A percentile compares a stretch with the other conserved stretches of the same genome.
Conservation (phyloP, 1,140 invertebrate species). For the Acromyrmex echinatior region DNA sequence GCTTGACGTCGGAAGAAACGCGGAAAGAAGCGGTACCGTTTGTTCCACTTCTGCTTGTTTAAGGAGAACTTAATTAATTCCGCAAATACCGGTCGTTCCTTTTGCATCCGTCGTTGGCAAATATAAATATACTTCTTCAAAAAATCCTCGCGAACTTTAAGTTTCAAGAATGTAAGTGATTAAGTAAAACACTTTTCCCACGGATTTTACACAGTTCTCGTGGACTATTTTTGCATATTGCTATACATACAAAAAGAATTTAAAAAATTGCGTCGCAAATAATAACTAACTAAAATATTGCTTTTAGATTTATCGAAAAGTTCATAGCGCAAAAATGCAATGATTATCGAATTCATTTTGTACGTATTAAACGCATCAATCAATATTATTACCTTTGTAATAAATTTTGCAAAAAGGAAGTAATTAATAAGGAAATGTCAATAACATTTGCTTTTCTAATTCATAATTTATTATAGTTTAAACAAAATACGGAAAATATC, state of each 20-base stretch:
- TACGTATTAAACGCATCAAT: conserved; percentile 16
- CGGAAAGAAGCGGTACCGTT: conserved; percentile 22
- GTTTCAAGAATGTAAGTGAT: neutral
- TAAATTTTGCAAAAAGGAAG: neutral
- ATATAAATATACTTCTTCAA: conserved; percentile 3
- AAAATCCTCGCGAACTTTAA: conserved; percentile 10
- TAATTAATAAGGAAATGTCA: conserved; percentile 26
- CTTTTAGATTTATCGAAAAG: conserved; percentile 31
- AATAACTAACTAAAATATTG: neutral
- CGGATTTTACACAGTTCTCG: neutral
- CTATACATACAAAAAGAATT: neutral
- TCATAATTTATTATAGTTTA: neutral
- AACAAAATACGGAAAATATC: neutral
- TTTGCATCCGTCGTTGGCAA: neutral
- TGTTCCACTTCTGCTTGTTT: conserved; percentile 41
- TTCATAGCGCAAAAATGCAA: neutral
- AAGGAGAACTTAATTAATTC: conserved; percentile 45
- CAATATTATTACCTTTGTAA: neutral
- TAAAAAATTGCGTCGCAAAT: neutral
- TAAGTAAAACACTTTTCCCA: neutral
- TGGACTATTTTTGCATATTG: neutral
- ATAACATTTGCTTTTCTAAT: neutral
- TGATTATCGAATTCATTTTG: conserved; percentile 3
- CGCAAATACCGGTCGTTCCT: conserved; percentile 7
- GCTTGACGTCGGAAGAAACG: conserved; percentile 30